A percentile compares a stretch with the other conserved stretches of the same genome.
phyloP scores from a whole-genome alignment of 2,888 invertebrate species.

The Idaea dimidiata region DNA sequence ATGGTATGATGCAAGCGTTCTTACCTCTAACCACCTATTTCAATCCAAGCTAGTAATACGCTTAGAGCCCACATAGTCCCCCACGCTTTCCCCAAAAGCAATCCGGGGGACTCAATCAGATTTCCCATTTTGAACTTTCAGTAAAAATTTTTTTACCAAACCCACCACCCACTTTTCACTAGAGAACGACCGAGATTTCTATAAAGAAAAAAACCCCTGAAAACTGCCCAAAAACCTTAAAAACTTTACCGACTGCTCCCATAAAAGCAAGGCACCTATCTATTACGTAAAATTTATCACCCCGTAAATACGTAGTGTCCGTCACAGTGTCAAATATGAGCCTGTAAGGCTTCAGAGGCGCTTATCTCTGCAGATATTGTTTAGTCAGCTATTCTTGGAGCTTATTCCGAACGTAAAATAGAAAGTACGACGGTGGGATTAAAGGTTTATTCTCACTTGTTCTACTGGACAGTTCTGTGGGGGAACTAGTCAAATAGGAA shows the following conservation, averaged over 20 bases:
- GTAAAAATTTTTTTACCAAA: too few species aligned
- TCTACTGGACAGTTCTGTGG: too few species aligned
- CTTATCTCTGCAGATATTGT: conserved; percentile 41
- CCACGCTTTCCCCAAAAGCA: too few species aligned
- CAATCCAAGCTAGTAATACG: too few species aligned
- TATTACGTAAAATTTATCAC: conserved; percentile 2
- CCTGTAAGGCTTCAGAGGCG: conserved; percentile 31
- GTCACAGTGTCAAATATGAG: conserved; percentile 35
- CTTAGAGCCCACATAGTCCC: too few species aligned
- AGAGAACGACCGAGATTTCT: too few species aligned
- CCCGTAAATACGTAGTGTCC: conserved; percentile 3
- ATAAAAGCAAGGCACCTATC: background rate
- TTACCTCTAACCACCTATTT: too few species aligned
- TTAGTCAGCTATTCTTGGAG: conserved; percentile 40
- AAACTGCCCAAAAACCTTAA: background rate
- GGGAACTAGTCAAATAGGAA: too few species aligned
- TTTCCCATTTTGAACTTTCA: too few species aligned
- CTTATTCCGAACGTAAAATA: conserved; percentile 38
- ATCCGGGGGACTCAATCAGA: too few species aligned
- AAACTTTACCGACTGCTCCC: background rate
- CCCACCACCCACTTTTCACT: too few species aligned
- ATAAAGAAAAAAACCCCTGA: background rate
- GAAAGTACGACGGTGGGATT: conserved; percentile 10
- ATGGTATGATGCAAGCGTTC: too few species aligned
- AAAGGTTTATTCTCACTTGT: background rate